Percentiles rank a stretch among this genome's conserved stretches.
phyloP scores from a whole-genome alignment of 1,140 invertebrate species.

The Littorina saxatilis region DNA sequence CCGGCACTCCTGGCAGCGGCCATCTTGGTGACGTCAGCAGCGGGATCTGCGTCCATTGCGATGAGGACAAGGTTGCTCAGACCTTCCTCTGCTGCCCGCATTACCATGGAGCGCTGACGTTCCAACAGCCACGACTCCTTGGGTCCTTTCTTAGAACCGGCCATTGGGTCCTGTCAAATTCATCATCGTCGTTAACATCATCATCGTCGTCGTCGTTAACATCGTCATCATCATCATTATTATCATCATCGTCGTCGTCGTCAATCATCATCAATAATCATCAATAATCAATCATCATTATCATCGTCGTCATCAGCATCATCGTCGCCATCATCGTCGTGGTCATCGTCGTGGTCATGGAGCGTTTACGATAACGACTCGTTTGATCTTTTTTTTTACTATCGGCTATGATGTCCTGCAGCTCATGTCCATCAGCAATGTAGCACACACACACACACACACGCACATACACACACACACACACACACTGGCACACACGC shows the following conservation, averaged over 20 bases:
- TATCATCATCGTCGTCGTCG: too few relatives aligned
- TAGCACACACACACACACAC: too few relatives aligned
- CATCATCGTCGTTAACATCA: too few relatives aligned
- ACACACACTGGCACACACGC: too few relatives aligned
- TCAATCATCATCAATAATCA: too few relatives aligned
- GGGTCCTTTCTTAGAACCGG: not conserved
- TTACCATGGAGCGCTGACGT: not conserved
- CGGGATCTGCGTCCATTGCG: not conserved
- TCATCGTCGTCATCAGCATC: too few relatives aligned
- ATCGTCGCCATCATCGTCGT: too few relatives aligned
- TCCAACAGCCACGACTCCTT: not conserved
- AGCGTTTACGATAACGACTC: not conserved
- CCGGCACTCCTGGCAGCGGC: not conserved
- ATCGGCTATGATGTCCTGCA: not conserved
- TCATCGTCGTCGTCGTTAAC: too few relatives aligned
- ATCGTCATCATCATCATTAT: too few relatives aligned
- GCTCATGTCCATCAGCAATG: not conserved
- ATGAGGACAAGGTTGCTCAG: not conserved
- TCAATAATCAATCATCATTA: too few relatives aligned
- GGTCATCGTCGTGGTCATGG: not conserved
- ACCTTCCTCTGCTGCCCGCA: not conserved
- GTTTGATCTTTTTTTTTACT: not conserved
- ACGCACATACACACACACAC: not conserved
- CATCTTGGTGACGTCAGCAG: not conserved
- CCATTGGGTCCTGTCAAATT: not conserved